Percentiles rank a stretch among this genome's conserved stretches.
Evolutionary conservation across 2,888 invertebrate genomes (phyloP).

Genomic region (Slavum lentiscoides): DNA sequence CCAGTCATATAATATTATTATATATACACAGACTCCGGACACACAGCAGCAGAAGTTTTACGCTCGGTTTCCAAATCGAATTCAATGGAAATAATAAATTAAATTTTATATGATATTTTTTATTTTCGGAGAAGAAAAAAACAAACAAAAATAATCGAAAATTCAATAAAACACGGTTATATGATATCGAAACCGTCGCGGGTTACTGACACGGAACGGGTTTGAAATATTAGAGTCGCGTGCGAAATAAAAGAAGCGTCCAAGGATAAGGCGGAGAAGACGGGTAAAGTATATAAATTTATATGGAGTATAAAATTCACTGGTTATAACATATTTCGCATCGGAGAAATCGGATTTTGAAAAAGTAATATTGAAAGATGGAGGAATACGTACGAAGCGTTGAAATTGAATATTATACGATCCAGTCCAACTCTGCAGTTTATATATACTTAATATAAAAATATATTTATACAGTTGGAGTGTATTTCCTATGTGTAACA

Average conservation of each 20-base stretch:
- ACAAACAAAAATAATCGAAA: no score
- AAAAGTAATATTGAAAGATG: neutral
- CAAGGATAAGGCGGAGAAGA: slow-evolving; percentile 4
- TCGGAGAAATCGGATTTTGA: neutral
- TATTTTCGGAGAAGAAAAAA: no score
- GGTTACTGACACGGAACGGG: slow-evolving; percentile 22
- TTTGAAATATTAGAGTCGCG: slow-evolving; percentile 34
- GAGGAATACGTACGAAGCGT: neutral
- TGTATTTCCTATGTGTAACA: no score
- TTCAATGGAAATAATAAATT: no score
- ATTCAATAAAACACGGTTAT: no score
- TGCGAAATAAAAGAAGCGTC: neutral
- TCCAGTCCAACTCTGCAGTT: neutral
- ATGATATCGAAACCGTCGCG: slow-evolving; percentile 4
- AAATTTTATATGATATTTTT: no score
- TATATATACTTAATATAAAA: no score
- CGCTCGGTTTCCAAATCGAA: slow-evolving; percentile 10
- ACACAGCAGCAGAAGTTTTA: neutral
- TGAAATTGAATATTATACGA: neutral
- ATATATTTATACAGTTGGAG: no score
- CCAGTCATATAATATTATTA: neutral
- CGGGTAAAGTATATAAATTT: neutral
- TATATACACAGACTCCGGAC: neutral
- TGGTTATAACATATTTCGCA: neutral
- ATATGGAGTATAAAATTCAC: no score